Evolutionary conservation across 2,888 invertebrate species (phyloP), one percentile per base, ranked within the genome.

Genomic region (Brachylomia viminalis): DNA sequence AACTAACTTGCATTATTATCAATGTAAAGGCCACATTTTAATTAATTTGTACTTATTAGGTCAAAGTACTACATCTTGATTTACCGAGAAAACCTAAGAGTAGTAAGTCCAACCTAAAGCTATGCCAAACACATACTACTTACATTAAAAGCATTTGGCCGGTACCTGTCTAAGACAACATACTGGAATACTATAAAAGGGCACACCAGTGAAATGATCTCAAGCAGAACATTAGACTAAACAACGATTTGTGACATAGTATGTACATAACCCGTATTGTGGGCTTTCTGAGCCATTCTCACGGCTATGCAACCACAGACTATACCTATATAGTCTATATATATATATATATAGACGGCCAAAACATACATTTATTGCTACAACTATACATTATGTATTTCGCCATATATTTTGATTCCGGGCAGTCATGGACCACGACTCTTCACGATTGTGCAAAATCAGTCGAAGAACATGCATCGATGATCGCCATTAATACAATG

Each of bases 11-110:
- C 38, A 47, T 75, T 68, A 67, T 62, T 61, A 73, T 72, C 62
- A 15, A 72, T 58, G 30, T 71, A 64, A 71, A 75, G 62, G 42
- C n/a, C 45, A 77, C 56, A 52, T 69, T 83, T 79, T 77, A 85
- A 71, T 66, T 86, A 75, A 76, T 87, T 87, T 87, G 87, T 87
- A 87, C 87, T 87, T 79, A 67, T 75, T 79, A 80, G 70, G 78
- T 79, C 69, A 72, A 79, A 72, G 76, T 65, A 79, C 84, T 87
- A 87, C 75, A 77, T 82, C 72, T 77, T 82, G 82, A 86, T 87
- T 87, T 84, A 83, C 27, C 74, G 27, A 69, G 20, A 78, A 87
- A 86, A 82, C 82, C 80, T 65, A 80, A 77, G 75, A 82, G 80
- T 80, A 87, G 77, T 82, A 81, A 65, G 56, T 81, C 54, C n/a